Percentiles rank a stretch among this genome's conserved stretches.
phyloP scores from a whole-genome alignment of 2,888 invertebrate genomes.

The Aelia acuminata region DNA sequence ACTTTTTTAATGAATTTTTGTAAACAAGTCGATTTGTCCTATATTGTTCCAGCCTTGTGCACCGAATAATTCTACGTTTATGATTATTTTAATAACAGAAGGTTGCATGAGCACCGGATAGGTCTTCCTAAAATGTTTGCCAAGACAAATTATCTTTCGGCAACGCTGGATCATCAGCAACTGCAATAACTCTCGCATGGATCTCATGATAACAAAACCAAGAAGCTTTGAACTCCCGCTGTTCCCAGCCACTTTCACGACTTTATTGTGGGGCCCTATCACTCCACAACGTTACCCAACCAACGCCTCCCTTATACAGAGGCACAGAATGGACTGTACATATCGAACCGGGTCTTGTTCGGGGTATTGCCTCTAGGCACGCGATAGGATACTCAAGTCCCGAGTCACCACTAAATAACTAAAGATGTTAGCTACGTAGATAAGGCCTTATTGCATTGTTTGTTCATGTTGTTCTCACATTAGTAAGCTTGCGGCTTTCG shows the following conservation, averaged over 20 bases:
- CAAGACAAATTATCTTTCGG: too few species aligned
- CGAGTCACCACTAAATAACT: conserved; percentile 11
- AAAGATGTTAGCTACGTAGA: conserved; percentile 17
- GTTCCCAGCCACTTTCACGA: not conserved
- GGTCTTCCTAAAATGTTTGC: too few species aligned
- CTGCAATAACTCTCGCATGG: too few species aligned
- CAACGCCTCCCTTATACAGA: not conserved
- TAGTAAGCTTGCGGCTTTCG: not conserved
- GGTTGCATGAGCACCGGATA: too few species aligned
- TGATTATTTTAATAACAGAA: too few species aligned
- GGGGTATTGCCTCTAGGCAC: not conserved
- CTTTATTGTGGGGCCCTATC: not conserved
- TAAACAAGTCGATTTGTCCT: too few species aligned
- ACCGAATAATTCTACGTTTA: too few species aligned
- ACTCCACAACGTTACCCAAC: not conserved
- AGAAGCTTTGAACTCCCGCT: not conserved
- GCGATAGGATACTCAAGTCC: not conserved
- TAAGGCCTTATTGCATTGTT: conserved; percentile 2
- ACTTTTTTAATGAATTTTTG: too few species aligned
- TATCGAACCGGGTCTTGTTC: not conserved
- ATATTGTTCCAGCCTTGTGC: too few species aligned
- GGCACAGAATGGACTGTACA: not conserved
- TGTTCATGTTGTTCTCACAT: not conserved
- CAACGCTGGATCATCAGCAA: too few species aligned
- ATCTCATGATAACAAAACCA: too few species aligned